Base-by-base conservation (phyloP, 2,888 invertebrate genomes). In the Himalopsyche japonica region DNA sequence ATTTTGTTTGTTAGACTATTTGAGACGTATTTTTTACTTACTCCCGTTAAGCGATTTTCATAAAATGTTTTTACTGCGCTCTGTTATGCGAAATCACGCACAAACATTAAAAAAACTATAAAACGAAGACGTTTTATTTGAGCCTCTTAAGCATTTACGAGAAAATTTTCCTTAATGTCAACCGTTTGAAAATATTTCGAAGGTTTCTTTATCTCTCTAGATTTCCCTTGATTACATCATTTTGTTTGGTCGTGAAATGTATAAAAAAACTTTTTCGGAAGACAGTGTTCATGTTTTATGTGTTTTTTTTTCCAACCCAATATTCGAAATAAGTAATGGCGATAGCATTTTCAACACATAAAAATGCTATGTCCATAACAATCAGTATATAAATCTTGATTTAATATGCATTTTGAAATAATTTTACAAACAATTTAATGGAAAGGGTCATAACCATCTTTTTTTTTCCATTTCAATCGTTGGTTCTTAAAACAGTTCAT, bases 371-470 rank as follows among this genome's bases (percentile, higher is more conserved):
- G 86, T 82, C 84, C 79, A 84, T 87, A 87, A 87, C 86, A 85
- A 86, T 87, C 85, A 81, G 70, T 57, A 81, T 64, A 82, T 83
- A 85, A 34, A 85, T 49, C 43, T 10, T 34, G 80, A 70, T 24
- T 78, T 18, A 83, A 79, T 70, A 37, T 20, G 81, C 34, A 79
- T 37, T 76, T 78, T 83, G 15, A 83, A 82, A 80, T 84, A 84
- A 83, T 86, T 84, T 86, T 83, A 76, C 80, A 82, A 82, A 83
- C 85, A 82, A 80, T 85, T 84, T 86, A 85, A 86, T 81, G 37
- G 84, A 85, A 85, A 83, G 82, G 57, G 85, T 86, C 82, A 84
- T 84, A 86, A 86, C 84, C 76, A 49, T 76, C 7, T 57, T 57
- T 5, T 5, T 57, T 57, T 5, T 5, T 57, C 2, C 0, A 10